Base-by-base conservation (phyloP, 2,888 invertebrate genomes). In the Pterobdella sp. region DNA sequence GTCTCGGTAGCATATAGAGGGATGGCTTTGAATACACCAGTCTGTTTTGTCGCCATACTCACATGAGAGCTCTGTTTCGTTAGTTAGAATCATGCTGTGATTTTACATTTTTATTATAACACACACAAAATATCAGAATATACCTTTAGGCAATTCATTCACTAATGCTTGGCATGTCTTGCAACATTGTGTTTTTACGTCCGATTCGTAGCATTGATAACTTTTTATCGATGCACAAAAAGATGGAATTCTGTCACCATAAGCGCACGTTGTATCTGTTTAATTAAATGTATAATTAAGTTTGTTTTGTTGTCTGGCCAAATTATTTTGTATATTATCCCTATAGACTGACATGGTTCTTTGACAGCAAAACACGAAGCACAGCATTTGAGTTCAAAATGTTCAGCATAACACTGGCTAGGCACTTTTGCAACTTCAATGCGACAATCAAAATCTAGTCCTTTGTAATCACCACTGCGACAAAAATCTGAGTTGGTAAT, bases 401-500 rank as follows among this genome's bases (percentile, higher is more conserved):
- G 34, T 18, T 72, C 65, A 3, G 63, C n/a, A 64, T 76, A 76
- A 60, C 76, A 75, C 49, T 67, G 60, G 31, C 64, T 66, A 18
- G 74, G 64, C 32, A 63, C 65, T 18, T 67, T 42, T 1, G 49
- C 7, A 29, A 68, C 68, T 14, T 31, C 52, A 3, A 1, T 18
- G 26, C 4, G 32, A 42, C 71, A 66, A n/a, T 74, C 72, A 18
- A 60, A 34, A 4, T 72, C 72, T 0, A 31, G 60, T 2, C 74
- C 76, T 42, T 68, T 69, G 42, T 52, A 74, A 49, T 76, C 75
- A 3, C 76, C 76, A 7, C 74, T 67, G 32, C 72, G 36, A 73
- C 80, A 80, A 49, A 78, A 76, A 68, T 79, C 80, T 80, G 73
- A n/a, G n/a, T 4, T 14, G 10, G 60, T 56, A 26, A 26, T 42